Evolutionary conservation across 2,888 invertebrate species (phyloP), one percentile per base, ranked within the genome.

Genomic region (Rotaria sp.): DNA sequence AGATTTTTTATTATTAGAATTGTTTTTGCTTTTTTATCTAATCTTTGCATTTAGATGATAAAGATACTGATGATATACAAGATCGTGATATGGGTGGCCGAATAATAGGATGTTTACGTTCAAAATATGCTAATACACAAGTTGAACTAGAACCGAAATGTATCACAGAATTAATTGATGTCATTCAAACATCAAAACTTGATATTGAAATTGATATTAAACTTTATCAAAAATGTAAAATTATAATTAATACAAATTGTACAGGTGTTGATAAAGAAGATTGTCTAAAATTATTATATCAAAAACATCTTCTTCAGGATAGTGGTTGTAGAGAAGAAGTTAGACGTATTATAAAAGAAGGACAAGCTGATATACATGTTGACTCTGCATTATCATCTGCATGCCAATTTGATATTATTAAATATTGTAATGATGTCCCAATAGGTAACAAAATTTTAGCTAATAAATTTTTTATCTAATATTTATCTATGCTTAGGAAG

Each of bases 331-430:
- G n/a, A 35, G 48, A 84, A 45, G 74, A 84, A 45, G 48, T 86
- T 45, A 18, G n/a, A n/a, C 57, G 85, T 45, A 84, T 86, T 74
- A 85, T 86, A 41, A 75, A 74, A 30, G 86, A 86, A 74, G 86
- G 85, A 5, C 74, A 38, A 55, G 86, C 86, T 41, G 86, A 86
- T 80, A 15, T 86, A 45, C 84, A 84, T 86, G 75, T 85, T 30
- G 86, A 86, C 52, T 52, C n/a, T 74, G 85, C 38, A 48, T 30
- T 86, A 41, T 52, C 35, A 24, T n/a, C 50, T 48, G 26, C 35
- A 24, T 86, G 86, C 45, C 45, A 84, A 30, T 30, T n/a, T 45
- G 86, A 86, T 86, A 35, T 86, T 21, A 45, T 55, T 45, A 45
- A 59, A 59, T 86, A 50, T 75, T 86, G 86, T 45, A 75, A 45